Evolutionary conservation across 2,888 invertebrate species (phyloP).

Genomic region (Pardosa pseudoannulata): DNA sequence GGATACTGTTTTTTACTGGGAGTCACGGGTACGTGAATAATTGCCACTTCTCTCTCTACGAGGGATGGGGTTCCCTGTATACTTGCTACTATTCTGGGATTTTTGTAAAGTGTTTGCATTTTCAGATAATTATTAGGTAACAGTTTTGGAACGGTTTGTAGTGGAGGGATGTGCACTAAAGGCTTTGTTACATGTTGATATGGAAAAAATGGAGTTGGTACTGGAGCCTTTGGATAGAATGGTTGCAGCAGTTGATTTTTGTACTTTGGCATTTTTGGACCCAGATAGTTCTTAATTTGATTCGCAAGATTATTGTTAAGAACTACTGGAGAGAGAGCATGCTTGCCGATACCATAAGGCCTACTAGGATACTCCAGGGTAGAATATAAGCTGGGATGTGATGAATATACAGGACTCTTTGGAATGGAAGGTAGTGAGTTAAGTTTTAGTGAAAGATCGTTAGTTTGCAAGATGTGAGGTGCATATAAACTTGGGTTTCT

Average conservation of each 20-base stretch:
- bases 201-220: slow-evolving; percentile 3
- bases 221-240: slow-evolving; percentile 11
- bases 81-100: slow-evolving; percentile 31
- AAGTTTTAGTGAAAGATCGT: too few species aligned
- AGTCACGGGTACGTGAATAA: slow-evolving; percentile 46
- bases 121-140: slow-evolving; percentile 32
- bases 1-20: not conserved
- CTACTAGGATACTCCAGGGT: not conserved
- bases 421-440: not conserved
- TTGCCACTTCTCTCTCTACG: slow-evolving; percentile 49
- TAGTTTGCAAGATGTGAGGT: too few species aligned
- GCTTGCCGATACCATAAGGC: not conserved
- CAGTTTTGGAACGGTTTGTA: slow-evolving; percentile 4
- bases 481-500: not conserved
- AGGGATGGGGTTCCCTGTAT: slow-evolving; percentile 42
- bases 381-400: not conserved
- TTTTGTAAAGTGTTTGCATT: slow-evolving; percentile 27
- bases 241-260: not conserved
- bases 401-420: not conserved
- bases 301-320: not conserved
- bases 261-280: slow-evolving; percentile 14
- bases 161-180: not conserved
- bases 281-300: slow-evolving; percentile 6
- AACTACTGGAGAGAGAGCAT: not conserved
- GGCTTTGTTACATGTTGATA: slow-evolving; percentile 17